phyloP scores from a whole-genome alignment of 2,888 invertebrate species.

The Alloscopus bannaensis region DNA sequence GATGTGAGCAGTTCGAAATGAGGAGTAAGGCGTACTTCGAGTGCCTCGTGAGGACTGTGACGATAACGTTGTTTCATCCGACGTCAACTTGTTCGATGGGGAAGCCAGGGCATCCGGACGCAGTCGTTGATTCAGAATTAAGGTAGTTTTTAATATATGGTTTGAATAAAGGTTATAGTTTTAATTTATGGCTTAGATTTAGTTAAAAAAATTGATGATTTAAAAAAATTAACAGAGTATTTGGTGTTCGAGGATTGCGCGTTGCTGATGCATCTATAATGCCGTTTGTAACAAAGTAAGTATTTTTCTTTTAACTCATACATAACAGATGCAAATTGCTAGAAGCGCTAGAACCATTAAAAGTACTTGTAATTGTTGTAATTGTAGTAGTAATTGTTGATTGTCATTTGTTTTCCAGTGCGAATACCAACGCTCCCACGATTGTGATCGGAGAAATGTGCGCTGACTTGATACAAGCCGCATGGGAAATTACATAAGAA shows the following conservation, averaged over 20 bases:
- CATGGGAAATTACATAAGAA: slow-evolving; percentile 15
- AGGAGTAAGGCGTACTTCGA: slow-evolving; percentile 37
- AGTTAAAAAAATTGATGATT: neutral
- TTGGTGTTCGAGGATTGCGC: slow-evolving; percentile 33
- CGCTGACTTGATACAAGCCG: slow-evolving; percentile 33
- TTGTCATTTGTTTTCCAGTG: slow-evolving; percentile 37
- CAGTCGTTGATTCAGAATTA: slow-evolving; percentile 59
- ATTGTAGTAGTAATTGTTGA: too few species aligned
- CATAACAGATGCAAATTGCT: too few species aligned
- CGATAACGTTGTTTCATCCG: slow-evolving; percentile 28
- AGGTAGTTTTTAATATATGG: slow-evolving; percentile 8
- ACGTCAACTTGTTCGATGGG: slow-evolving; percentile 55
- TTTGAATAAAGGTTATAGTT: neutral
- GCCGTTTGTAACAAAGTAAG: slow-evolving; percentile 52
- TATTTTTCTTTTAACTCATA: too few species aligned
- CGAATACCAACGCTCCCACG: slow-evolving; percentile 48
- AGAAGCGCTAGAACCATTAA: too few species aligned
- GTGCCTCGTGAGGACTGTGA: slow-evolving; percentile 3
- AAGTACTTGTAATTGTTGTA: too few species aligned
- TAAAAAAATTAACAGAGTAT: slow-evolving; percentile 28
- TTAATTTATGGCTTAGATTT: too few species aligned
- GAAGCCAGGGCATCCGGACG: slow-evolving; percentile 10
- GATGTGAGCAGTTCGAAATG: slow-evolving; percentile 34
- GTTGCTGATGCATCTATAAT: slow-evolving; percentile 51
- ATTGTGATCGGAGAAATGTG: slow-evolving; percentile 52